phyloP scores from a whole-genome alignment of 2,797 vertebrate species.

The Echiichthys vipera region DNA sequence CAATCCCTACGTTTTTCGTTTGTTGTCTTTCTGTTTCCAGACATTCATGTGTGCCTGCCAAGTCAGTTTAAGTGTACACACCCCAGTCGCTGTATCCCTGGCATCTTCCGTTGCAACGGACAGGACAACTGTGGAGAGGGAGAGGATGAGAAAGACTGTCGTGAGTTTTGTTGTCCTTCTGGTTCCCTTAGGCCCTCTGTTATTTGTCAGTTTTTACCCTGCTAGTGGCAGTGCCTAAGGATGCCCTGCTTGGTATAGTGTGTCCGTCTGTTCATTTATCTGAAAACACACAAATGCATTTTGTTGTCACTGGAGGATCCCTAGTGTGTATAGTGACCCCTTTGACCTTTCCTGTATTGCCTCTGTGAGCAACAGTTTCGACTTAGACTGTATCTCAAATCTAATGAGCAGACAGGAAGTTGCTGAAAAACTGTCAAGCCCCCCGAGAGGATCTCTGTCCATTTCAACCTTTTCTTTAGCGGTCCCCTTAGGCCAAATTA shows the following conservation, averaged over 20 bases:
- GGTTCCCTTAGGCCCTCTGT: not conserved
- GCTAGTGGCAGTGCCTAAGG: not conserved
- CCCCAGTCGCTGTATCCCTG: slow-evolving; percentile 97
- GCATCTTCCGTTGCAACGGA: slow-evolving; percentile 98
- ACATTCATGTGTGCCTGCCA: slow-evolving; percentile 97
- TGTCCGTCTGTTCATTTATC: slow-evolving; percentile 2
- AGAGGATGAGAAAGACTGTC: slow-evolving; percentile 97
- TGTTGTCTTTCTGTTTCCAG: slow-evolving; percentile 71
- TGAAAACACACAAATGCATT: not conserved
- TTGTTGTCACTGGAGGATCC: not conserved
- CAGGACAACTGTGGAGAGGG: slow-evolving; percentile 98
- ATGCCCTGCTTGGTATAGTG: not conserved
- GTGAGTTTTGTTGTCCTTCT: slow-evolving; percentile 82
- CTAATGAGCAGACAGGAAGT: slow-evolving; percentile 35
- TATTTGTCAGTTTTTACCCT: not conserved
- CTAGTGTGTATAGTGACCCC: not conserved
- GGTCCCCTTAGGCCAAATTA: slow-evolving; percentile 25
- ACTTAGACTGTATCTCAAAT: slow-evolving; percentile 8
- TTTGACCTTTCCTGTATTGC: not conserved
- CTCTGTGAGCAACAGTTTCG: not conserved
- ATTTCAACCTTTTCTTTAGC: slow-evolving; percentile 54
- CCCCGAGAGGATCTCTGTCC: slow-evolving; percentile 34
- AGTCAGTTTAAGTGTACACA: slow-evolving; percentile 98
- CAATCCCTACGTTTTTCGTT: not conserved
- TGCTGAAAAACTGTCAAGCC: slow-evolving; percentile 19